These are phyloP conservation scores for Parus major DNA, from an alignment of 2,113 vertebrate genomes.

Conservation along the genomic window DNA sequence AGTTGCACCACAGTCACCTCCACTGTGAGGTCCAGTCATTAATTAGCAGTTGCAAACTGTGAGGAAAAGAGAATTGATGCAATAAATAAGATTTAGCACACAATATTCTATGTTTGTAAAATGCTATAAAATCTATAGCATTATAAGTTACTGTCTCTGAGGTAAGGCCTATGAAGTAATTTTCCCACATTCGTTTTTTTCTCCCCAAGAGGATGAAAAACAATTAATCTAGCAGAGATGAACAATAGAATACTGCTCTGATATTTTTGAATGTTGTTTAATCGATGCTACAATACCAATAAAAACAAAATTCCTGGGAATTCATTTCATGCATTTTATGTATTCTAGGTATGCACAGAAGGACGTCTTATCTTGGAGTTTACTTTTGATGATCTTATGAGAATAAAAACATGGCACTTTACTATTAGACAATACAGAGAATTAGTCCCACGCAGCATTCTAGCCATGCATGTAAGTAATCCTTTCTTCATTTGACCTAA, in stretches of 20 bases:
- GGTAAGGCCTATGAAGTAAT: not conserved
- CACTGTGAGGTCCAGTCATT: not conserved
- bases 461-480: constrained; percentile 98
- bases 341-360: constrained; percentile 94
- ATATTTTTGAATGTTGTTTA: constrained; percentile 22
- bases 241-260: constrained; percentile 12
- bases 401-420: constrained; percentile 99
- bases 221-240: constrained; percentile 8
- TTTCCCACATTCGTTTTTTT: not conserved
- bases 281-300: not conserved
- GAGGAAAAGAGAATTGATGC: not conserved
- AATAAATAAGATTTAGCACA: constrained; percentile 26
- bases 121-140: constrained; percentile 18
- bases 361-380: constrained; percentile 98
- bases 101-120: constrained; percentile 33
- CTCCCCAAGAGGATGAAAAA: not conserved
- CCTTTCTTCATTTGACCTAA: constrained; percentile 26
- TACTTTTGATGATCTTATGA: constrained; percentile 98
- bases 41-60: not conserved
- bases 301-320: constrained; percentile 21
- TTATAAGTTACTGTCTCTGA: not conserved
- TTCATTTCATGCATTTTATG: constrained; percentile 57
- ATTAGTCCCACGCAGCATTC: constrained; percentile 95
- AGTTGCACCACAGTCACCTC: constrained; percentile 1
- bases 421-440: constrained; percentile 98